phyloP scores from a whole-genome alignment of 2,888 invertebrate genomes.

The Platerodrilus igneus region DNA sequence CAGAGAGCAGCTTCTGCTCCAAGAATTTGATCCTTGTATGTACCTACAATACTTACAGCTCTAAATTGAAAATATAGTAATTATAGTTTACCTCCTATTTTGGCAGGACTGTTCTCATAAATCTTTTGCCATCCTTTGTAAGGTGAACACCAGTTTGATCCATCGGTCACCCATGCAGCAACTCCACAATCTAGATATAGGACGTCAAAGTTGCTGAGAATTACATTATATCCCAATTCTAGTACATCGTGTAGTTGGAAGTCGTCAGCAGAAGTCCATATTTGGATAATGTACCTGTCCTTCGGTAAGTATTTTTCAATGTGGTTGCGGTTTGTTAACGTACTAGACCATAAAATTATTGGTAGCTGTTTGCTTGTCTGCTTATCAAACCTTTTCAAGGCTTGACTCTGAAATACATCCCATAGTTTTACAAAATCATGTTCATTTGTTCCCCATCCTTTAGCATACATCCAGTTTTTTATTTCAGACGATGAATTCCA shows the following conservation, averaged over 20 bases:
- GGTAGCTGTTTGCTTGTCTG: slow-evolving; percentile 54
- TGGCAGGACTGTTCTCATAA: slow-evolving; percentile 69
- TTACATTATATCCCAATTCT: slow-evolving; percentile 67
- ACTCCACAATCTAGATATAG: slow-evolving; percentile 84
- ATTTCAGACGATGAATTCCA: slow-evolving; percentile 72
- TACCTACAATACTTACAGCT: slow-evolving; percentile 26
- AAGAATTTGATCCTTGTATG: slow-evolving; percentile 39
- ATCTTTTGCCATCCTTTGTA: slow-evolving; percentile 87
- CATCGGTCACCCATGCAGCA: slow-evolving; percentile 73
- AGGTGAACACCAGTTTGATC: slow-evolving; percentile 87
- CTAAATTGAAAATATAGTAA: not conserved
- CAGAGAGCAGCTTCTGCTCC: slow-evolving; percentile 82
- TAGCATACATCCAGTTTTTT: slow-evolving; percentile 61
- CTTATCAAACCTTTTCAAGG: slow-evolving; percentile 56
- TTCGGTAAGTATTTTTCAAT: slow-evolving; percentile 65
- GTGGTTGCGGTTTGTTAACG: slow-evolving; percentile 62
- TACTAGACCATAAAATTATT: slow-evolving; percentile 77
- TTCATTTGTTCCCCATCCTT: slow-evolving; percentile 54
- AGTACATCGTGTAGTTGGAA: slow-evolving; percentile 62
- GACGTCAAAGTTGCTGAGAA: slow-evolving; percentile 83
- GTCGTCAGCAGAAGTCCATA: slow-evolving; percentile 71
- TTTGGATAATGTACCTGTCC: slow-evolving; percentile 74
- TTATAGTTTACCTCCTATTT: slow-evolving; percentile 50
- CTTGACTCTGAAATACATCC: slow-evolving; percentile 70
- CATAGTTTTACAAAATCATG: slow-evolving; percentile 64